Percentiles rank a stretch among this genome's conserved stretches.
Evolutionary conservation across 2,888 invertebrate genomes (phyloP).

Genomic region (Pomacea canaliculata): DNA sequence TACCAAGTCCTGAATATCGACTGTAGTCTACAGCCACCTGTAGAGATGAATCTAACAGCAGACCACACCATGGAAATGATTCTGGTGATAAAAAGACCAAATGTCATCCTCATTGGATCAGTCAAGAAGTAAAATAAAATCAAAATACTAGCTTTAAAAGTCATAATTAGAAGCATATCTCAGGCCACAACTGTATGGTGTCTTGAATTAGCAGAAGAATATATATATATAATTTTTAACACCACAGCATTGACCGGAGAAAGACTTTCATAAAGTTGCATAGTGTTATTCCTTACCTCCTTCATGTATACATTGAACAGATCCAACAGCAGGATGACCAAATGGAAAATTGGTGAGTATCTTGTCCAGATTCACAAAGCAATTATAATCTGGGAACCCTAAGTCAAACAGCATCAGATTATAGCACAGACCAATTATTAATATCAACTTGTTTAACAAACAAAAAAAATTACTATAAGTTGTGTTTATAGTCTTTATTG

Average conservation of each 20-base stretch:
- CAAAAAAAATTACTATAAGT: not conserved
- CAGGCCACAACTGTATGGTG: too few relatives aligned
- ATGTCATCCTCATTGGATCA: too few relatives aligned
- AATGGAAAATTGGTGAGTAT: slow-evolving; percentile 49
- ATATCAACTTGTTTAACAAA: not conserved
- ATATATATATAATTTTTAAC: too few relatives aligned
- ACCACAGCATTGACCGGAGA: too few relatives aligned
- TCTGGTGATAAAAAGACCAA: not conserved
- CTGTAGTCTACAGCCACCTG: slow-evolving; percentile 49
- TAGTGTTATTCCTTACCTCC: not conserved
- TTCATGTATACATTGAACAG: not conserved
- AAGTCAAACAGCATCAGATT: slow-evolving; percentile 2
- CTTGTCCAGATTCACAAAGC: slow-evolving; percentile 53
- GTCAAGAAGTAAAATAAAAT: too few relatives aligned
- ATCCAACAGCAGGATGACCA: slow-evolving; percentile 12
- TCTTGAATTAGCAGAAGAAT: too few relatives aligned
- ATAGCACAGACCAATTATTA: too few relatives aligned
- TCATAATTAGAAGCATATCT: too few relatives aligned
- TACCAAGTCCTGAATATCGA: slow-evolving; percentile 43
- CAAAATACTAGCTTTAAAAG: too few relatives aligned
- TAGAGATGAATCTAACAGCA: slow-evolving; percentile 50
- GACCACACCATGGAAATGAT: slow-evolving; percentile 59
- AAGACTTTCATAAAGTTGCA: too few relatives aligned
- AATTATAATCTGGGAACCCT: slow-evolving; percentile 58
- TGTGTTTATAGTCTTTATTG: not conserved